Base-by-base conservation (phyloP, 2,888 invertebrate genomes). In the Philhelius pedissequus region DNA sequence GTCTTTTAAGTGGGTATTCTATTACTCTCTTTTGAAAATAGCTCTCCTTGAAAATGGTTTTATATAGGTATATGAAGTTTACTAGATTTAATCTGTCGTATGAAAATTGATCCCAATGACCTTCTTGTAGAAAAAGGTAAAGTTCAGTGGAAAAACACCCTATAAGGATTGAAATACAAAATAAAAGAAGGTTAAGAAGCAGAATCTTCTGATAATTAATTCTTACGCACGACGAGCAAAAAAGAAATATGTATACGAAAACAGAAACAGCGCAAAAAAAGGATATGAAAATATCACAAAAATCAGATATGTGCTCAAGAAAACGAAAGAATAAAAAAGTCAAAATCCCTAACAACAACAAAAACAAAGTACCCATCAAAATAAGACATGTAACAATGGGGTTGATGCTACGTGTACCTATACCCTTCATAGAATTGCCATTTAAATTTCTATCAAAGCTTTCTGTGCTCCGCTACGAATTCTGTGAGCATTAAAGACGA, bases 381-480 rank as follows among this genome's bases (percentile, higher is more conserved):
- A 68, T 40, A 27, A 68, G 38, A 56, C 56, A 56, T 52, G 52
- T 27, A 43, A 18, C 27, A 68, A 38, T 52, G 48, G 64, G 64
- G 22, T 8, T 13, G 22, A n/a, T 20, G 56, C 20, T 35, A n/a
- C n/a, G 20, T 27, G 22, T 25, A 58, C 58, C 58, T 20, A 48
- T 25, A 38, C 22, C 64, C 64, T 22, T 68, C 71, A 76, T 40
- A 71, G 70, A 76, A 76, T 76, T 84, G 84, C 80, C 84, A 84
- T 84, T 84, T 84, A 79, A 84, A 76, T 84, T 80, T 75, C 75
- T 80, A 56, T 80, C 75, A 84, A 71, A 84, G 80, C 56, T 32
- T 40, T 64, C 48, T 48, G 20, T 22, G 8, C 32, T 45, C n/a
- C 30, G 25, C 38, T 15, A 64, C n/a, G 48, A 48, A 64, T 64